Conservation (phyloP, 2,888 invertebrate species). For the Sesamia inferens region DNA sequence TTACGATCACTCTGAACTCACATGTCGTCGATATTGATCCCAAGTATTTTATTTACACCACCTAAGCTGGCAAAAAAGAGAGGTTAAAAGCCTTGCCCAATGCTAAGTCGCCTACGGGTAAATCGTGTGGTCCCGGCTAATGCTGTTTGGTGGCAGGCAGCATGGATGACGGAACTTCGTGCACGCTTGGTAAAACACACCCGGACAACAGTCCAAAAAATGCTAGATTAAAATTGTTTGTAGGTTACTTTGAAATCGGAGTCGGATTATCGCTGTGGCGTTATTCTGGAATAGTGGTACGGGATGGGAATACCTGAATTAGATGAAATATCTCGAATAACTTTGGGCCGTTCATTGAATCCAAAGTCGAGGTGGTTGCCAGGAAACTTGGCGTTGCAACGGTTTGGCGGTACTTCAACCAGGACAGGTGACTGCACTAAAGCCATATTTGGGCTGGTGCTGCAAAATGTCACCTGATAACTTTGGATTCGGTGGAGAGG, state of each 20-base stretch:
- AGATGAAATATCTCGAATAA: not conserved
- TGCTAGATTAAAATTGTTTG: slow-evolving; percentile 7
- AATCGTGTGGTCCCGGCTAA: slow-evolving; percentile 44
- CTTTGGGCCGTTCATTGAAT: too few relatives aligned
- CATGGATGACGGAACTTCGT: slow-evolving; percentile 29
- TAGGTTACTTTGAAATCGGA: not conserved
- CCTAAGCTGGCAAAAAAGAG: slow-evolving; percentile 4
- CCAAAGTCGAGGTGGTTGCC: too few relatives aligned
- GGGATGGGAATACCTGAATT: not conserved
- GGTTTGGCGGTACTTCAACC: too few relatives aligned
- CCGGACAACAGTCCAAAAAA: slow-evolving; percentile 30
- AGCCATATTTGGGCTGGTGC: too few relatives aligned
- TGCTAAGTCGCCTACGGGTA: slow-evolving; percentile 30
- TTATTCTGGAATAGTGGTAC: not conserved
- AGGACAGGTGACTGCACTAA: too few relatives aligned
- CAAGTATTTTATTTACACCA: slow-evolving; percentile 1
- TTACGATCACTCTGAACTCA: not conserved
- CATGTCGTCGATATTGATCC: not conserved
- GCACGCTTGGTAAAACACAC: slow-evolving; percentile 29
- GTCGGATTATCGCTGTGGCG: not conserved
- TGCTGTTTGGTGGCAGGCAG: slow-evolving; percentile 43
- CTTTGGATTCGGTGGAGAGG: too few relatives aligned
- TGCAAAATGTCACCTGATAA: too few relatives aligned
- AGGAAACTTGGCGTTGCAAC: too few relatives aligned
- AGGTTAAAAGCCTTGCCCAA: not conserved